Evolutionary conservation across 1,140 invertebrate genomes (phyloP), one percentile per base, ranked within the genome.

Genomic region (Eufriesea mexicana): DNA sequence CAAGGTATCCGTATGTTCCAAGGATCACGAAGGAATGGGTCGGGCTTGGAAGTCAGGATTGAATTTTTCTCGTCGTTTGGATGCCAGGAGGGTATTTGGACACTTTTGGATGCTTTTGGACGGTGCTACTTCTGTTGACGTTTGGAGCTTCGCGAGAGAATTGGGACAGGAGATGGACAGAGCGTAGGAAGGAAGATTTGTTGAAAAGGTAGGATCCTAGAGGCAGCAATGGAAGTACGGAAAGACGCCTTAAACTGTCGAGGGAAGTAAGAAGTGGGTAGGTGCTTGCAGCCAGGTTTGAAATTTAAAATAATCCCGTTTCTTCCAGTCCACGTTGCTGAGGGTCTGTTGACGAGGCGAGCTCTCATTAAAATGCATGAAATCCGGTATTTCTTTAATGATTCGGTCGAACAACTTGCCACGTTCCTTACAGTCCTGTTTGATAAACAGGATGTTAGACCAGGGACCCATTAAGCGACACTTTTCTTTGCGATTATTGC

Each of bases 361-460:
- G 25, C 18, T 16, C n/a, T 57, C 76, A 78, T 78, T 78, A 59
- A 28, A 68, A 78, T 78, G 64, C 7, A 78, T 68, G 64, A 68
- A 68, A 68, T 59, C 45, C 61, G n/a, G 42, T 28, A 57, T 68
- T 66, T 57, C 51, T 49, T 68, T 28, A 6, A 51, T 20, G 18
- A 57, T 10, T 47, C 16, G 23, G n/a, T 67, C 54, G 49, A 57
- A 23, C 54, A 78, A 18, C 16, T 45, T 47, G 45, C 9, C 67
- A 20, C 35, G 23, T 35, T n/a, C 12, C 28, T 9, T 47, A 49
- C 45, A n/a, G 12, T 49, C 23, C 2, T 5, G 7, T 23, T 68
- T 25, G 23, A 68, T 18, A 25, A 68, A 68, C 45, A 14, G 18
- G 35, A 35, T 35, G 35, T 35, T 35, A 68, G 12, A 2, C 45